phyloP scores from a whole-genome alignment of 2,113 vertebrate genomes.

The Phrynosoma platyrhinos region DNA sequence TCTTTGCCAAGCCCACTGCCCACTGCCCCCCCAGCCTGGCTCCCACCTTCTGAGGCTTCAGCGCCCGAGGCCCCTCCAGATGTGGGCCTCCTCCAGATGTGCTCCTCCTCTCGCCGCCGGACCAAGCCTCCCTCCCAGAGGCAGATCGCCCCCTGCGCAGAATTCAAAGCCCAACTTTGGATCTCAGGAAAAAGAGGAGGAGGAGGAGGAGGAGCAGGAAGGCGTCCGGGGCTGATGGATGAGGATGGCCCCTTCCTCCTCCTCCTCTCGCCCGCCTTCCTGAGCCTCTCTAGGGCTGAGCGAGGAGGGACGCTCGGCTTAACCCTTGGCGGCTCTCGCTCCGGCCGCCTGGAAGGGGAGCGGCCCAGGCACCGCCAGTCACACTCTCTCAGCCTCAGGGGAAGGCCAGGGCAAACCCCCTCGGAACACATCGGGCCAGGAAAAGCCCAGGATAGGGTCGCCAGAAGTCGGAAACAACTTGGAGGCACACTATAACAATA shows the following conservation, averaged over 20 bases:
- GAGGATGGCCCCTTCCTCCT: neutral
- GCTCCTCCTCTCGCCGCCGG: too few relatives aligned
- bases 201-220: conserved; percentile 27
- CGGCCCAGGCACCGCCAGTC: too few relatives aligned
- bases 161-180: conserved; percentile 30
- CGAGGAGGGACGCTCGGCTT: neutral
- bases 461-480: too few relatives aligned
- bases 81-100: too few relatives aligned
- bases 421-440: too few relatives aligned
- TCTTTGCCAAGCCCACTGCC: too few relatives aligned
- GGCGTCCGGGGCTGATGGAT: neutral
- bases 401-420: too few relatives aligned
- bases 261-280: neutral
- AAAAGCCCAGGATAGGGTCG: neutral
- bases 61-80: too few relatives aligned
- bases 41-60: too few relatives aligned
- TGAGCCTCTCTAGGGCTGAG: conserved; percentile 32
- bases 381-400: too few relatives aligned
- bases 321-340: conserved; percentile 1
- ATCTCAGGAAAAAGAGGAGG: conserved; percentile 24
- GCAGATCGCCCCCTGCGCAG: conserved; percentile 18
- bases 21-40: too few relatives aligned
- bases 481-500: too few relatives aligned
- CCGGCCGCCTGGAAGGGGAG: neutral
- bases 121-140: conserved; percentile 8